These are phyloP conservation scores for Petrosia ficiformis DNA, from an alignment of 37 sponge, comb jelly and placozoan genomes.

Conservation along the genomic window DNA sequence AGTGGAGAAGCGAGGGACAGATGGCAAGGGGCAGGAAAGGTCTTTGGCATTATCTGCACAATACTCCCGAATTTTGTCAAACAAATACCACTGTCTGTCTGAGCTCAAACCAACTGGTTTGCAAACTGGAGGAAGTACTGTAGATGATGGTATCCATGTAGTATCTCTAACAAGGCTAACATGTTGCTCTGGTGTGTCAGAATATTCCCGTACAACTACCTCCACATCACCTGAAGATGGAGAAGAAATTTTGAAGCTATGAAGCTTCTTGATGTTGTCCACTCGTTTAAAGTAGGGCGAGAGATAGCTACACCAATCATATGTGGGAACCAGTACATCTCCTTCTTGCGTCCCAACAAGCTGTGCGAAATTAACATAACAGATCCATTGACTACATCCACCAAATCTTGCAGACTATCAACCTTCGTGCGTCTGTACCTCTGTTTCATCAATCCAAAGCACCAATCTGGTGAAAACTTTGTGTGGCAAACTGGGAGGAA, in stretches of 20 bases:
- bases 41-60: too few relatives aligned
- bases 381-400: slow-evolving; percentile 7
- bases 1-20: too few relatives aligned
- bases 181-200: background rate
- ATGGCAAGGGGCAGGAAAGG: too few relatives aligned
- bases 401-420: slow-evolving; percentile 27
- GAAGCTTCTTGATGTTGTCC: background rate
- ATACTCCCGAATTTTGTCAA: too few relatives aligned
- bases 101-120: too few relatives aligned
- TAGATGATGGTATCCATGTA: background rate
- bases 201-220: too few relatives aligned
- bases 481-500: slow-evolving; percentile 32
- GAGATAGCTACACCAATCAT: background rate
- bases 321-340: background rate
- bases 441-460: slow-evolving; percentile 28
- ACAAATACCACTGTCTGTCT: too few relatives aligned
- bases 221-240: background rate
- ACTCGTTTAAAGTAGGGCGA: background rate
- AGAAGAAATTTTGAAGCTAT: slow-evolving; percentile 4
- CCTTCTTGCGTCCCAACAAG: slow-evolving; percentile 24
- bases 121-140: too few relatives aligned
- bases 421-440: slow-evolving; percentile 7
- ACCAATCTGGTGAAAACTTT: slow-evolving; percentile 40
- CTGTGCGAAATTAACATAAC: slow-evolving; percentile 36
- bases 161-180: background rate